These are phyloP conservation scores for Lagorchestes hirsutus DNA, from an alignment of 2,797 vertebrate genomes.

Conservation along the genomic window DNA sequence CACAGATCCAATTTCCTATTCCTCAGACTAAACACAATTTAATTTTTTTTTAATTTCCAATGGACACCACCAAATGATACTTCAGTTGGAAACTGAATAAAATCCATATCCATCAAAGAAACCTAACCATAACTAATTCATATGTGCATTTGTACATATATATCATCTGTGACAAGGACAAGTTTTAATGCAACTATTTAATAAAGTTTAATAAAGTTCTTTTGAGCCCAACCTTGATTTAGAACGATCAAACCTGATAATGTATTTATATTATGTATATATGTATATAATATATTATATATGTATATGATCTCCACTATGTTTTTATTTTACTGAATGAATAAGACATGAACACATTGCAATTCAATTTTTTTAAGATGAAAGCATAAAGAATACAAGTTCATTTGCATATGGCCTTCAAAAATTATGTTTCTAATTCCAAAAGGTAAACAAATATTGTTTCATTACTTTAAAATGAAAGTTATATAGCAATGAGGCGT, in stretches of 20 bases:
- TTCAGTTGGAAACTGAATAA: conserved; percentile 40
- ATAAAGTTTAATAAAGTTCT: not conserved
- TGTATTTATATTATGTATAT: too few species aligned
- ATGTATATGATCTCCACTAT: not conserved
- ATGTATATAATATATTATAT: not conserved
- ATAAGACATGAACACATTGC: not conserved
- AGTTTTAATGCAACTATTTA: conserved; percentile 10
- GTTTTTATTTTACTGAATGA: not conserved
- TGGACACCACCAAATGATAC: conserved; percentile 10
- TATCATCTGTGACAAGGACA: not conserved
- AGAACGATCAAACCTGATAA: not conserved
- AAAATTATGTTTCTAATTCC: not conserved
- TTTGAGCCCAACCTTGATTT: not conserved
- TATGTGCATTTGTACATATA: not conserved
- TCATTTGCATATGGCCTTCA: not conserved
- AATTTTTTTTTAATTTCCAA: not conserved
- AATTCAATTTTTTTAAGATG: conserved; percentile 11
- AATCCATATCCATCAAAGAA: not conserved
- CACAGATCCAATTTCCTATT: not conserved
- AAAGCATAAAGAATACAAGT: not conserved
- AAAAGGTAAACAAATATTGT: conserved; percentile 1
- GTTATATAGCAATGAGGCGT: not conserved
- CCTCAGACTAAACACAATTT: not conserved
- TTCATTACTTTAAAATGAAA: conserved; percentile 10
- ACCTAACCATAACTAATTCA: not conserved